Conservation (phyloP, 1,140 invertebrate species). For the Dolichoris vasculosae region DNA sequence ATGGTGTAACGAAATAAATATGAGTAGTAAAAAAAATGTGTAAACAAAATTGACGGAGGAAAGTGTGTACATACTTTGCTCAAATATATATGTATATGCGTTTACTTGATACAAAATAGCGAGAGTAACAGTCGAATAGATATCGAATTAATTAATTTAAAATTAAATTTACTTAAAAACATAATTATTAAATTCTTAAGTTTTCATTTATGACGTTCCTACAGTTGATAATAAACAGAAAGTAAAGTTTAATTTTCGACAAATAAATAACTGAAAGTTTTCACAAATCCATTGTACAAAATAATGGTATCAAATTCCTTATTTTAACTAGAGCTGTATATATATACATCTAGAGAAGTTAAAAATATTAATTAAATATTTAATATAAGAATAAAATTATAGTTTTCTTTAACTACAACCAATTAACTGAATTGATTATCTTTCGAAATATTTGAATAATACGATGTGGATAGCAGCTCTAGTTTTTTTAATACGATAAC, state of each 20-base stretch:
- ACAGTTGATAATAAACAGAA: neutral
- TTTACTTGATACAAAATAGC: conserved; percentile 12
- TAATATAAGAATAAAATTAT: too few species aligned
- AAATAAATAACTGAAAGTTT: neutral
- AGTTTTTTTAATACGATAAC: neutral
- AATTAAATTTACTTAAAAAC: neutral
- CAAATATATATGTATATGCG: neutral
- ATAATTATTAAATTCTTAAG: neutral
- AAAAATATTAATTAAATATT: neutral
- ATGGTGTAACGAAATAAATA: neutral
- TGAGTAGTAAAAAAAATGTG: neutral
- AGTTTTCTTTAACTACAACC: too few species aligned
- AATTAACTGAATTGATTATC: too few species aligned
- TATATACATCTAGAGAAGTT: too few species aligned
- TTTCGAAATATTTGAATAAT: too few species aligned
- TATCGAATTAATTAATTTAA: neutral
- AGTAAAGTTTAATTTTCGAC: neutral
- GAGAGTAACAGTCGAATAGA: conserved; percentile 6
- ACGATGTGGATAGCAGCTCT: too few species aligned
- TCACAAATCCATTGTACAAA: neutral
- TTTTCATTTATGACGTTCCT: neutral
- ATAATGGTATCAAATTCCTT: neutral
- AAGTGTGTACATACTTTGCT: neutral
- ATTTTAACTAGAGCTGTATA: neutral
- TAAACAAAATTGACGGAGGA: neutral